Evolutionary conservation across 2,888 invertebrate genomes (phyloP).

Genomic region (Hyles lineata): DNA sequence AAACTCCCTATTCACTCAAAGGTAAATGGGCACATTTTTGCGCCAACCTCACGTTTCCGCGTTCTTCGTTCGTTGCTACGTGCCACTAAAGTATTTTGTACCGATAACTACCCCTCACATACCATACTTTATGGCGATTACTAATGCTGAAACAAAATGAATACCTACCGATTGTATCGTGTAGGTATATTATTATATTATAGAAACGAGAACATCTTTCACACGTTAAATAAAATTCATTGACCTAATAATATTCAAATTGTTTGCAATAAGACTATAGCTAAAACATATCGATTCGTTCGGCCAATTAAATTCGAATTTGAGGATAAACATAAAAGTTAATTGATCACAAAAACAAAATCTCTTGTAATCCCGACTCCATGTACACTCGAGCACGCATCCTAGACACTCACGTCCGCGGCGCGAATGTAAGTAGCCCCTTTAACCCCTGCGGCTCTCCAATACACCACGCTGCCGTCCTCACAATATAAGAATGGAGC

Average conservation of each 20-base stretch:
- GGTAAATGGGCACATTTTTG: slow-evolving; percentile 71
- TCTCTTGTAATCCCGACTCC: slow-evolving; percentile 39
- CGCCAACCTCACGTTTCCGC: slow-evolving; percentile 68
- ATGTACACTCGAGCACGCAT: slow-evolving; percentile 65
- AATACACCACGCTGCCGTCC: slow-evolving; percentile 35
- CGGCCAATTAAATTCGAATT: slow-evolving; percentile 19
- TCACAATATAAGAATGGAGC: slow-evolving; percentile 7
- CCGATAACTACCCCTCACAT: slow-evolving; percentile 29
- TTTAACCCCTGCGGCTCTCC: slow-evolving; percentile 36
- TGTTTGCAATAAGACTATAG: neutral
- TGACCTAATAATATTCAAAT: slow-evolving; percentile 3
- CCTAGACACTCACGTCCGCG: slow-evolving; percentile 43
- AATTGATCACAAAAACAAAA: slow-evolving; percentile 28
- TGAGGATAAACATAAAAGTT: slow-evolving; percentile 9
- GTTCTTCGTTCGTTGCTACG: slow-evolving; percentile 51
- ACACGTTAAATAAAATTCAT: neutral
- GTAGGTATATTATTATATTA: slow-evolving; percentile 7
- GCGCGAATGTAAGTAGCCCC: slow-evolving; percentile 36
- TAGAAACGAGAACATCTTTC: neutral
- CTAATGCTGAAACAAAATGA: slow-evolving; percentile 6
- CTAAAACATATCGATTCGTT: slow-evolving; percentile 7
- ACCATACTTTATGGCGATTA: slow-evolving; percentile 23
- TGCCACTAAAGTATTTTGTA: slow-evolving; percentile 28
- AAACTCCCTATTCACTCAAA: slow-evolving; percentile 74
- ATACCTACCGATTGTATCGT: neutral